phyloP scores from a whole-genome alignment of 2,797 vertebrate genomes.

The Esox masquinongy region DNA sequence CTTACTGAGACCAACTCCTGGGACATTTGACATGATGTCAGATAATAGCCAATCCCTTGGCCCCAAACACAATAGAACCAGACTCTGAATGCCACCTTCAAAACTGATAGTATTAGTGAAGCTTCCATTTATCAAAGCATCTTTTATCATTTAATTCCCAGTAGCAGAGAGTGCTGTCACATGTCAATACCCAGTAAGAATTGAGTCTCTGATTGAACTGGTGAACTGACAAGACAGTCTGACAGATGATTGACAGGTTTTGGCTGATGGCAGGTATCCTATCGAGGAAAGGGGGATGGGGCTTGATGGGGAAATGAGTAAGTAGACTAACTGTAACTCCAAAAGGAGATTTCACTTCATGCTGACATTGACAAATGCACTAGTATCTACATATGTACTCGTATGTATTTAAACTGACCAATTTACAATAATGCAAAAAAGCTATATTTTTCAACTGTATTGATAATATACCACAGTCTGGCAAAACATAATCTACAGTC shows the following conservation, averaged over 20 bases:
- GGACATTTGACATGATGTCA: conserved; percentile 51
- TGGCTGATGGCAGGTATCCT: conserved; percentile 16
- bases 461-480: background rate
- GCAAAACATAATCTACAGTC: background rate
- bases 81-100: conserved; percentile 11
- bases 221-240: conserved; percentile 16
- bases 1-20: conserved; percentile 13
- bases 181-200: background rate
- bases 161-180: background rate
- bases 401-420: background rate
- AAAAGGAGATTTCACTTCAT: conserved; percentile 23
- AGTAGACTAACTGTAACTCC: conserved; percentile 10
- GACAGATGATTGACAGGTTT: conserved; percentile 40
- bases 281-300: conserved; percentile 4
- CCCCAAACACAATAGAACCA: conserved; percentile 15
- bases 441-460: background rate
- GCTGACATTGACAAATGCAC: conserved; percentile 18
- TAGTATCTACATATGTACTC: background rate
- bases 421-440: background rate
- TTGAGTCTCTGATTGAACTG: background rate
- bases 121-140: background rate
- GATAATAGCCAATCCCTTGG: background rate
- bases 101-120: conserved; percentile 7
- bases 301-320: conserved; percentile 4
- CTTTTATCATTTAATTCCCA: background rate